Conservation (phyloP, 2,797 vertebrate genomes). For the Falco peregrinus region DNA sequence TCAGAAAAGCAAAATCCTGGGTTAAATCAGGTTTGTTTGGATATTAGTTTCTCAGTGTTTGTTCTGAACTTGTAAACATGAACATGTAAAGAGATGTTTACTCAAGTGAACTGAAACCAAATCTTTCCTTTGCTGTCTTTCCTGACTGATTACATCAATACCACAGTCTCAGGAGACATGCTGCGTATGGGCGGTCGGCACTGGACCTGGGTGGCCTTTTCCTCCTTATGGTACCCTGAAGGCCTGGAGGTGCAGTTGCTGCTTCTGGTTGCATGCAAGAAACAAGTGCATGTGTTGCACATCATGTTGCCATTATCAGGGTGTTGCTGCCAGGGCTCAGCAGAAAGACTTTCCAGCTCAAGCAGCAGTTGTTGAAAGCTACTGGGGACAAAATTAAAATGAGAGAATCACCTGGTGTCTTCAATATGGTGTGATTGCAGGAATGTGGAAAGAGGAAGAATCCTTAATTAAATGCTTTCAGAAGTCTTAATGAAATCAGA, state of each 20-base stretch:
- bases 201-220: not conserved
- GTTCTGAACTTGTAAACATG: not conserved
- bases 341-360: not conserved
- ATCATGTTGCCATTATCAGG: accelerated
- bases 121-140: not conserved
- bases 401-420: not conserved
- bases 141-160: not conserved
- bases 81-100: not conserved
- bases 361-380: not conserved
- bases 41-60: not conserved
- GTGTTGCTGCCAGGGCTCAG: not conserved
- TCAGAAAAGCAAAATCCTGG: not conserved
- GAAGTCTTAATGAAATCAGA: not conserved
- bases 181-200: not conserved
- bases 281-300: accelerated
- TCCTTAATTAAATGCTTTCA: slow-evolving; percentile 5
- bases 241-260: not conserved
- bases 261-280: not conserved
- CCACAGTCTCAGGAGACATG: not conserved
- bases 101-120: not conserved
- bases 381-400: not conserved
- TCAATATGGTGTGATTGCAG: not conserved
- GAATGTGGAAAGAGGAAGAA: not conserved
- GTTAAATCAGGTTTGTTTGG: not conserved
- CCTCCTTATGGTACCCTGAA: not conserved